These are phyloP conservation scores for Lasioglossum calceatum DNA, from an alignment of 2,888 invertebrate species.

Conservation along the genomic window DNA sequence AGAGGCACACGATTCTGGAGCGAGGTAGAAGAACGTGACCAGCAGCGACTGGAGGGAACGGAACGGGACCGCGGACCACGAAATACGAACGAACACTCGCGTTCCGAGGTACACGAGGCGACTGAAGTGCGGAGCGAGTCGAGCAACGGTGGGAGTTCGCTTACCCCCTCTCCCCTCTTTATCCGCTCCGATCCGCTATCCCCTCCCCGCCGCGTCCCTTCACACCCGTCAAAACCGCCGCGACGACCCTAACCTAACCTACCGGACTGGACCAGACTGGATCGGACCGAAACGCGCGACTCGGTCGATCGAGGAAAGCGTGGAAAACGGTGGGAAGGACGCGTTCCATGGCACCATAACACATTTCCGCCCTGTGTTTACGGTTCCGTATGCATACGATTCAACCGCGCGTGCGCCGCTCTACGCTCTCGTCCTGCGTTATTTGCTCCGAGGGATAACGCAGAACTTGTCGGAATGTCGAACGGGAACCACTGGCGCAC, in stretches of 20 bases:
- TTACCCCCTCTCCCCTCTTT: background rate
- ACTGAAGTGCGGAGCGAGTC: conserved; percentile 72
- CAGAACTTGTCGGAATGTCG: background rate
- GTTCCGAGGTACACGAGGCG: conserved; percentile 74
- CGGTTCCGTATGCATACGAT: conserved; percentile 25
- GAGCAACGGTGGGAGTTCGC: conserved; percentile 26
- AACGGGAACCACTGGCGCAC: background rate
- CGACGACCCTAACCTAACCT: conserved; percentile 58
- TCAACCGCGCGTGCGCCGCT: conserved; percentile 13
- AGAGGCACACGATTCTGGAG: background rate
- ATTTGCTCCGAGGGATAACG: conserved; percentile 33
- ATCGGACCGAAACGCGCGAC: conserved; percentile 44
- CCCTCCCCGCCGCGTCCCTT: background rate
- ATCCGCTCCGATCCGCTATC: background rate
- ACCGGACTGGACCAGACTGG: conserved; percentile 26
- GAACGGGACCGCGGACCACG: conserved; percentile 1
- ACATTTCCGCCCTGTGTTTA: conserved; percentile 67
- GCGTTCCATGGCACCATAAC: conserved; percentile 65
- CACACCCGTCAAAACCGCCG: conserved; percentile 17
- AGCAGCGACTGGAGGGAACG: background rate
- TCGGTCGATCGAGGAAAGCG: conserved; percentile 73
- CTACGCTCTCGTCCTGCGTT: background rate
- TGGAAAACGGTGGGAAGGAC: conserved; percentile 56
- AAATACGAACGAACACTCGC: conserved; percentile 3
- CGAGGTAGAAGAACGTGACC: conserved; percentile 18